phyloP scores from a whole-genome alignment of 2,797 vertebrate species.

The Acanthopagrus latus region DNA sequence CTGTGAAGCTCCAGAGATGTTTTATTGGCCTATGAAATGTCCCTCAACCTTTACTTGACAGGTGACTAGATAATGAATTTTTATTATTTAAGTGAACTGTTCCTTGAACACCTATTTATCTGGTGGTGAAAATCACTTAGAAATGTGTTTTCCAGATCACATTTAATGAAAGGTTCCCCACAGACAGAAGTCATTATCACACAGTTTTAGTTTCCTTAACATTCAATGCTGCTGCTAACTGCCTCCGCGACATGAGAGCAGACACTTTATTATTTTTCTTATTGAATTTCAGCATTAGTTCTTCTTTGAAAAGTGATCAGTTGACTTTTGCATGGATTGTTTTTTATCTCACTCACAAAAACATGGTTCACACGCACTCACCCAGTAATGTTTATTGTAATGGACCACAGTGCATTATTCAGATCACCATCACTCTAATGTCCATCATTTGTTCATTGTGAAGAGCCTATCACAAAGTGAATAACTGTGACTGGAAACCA shows the following conservation, averaged over 20 bases:
- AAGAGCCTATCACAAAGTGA: constrained; percentile 17
- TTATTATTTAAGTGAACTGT: no score
- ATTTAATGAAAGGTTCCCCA: not conserved
- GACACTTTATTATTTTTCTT: constrained; percentile 29
- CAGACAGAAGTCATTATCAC: not conserved
- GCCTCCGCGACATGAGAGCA: constrained; percentile 33
- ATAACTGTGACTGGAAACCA: constrained; percentile 45
- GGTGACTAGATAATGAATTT: no score
- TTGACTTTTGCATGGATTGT: constrained; percentile 13
- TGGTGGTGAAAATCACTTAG: not conserved
- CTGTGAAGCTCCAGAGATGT: no score
- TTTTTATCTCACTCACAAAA: not conserved
- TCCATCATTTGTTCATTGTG: constrained; percentile 21
- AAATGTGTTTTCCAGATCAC: not conserved
- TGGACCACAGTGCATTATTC: constrained; percentile 1
- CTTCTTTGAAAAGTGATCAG: constrained; percentile 27
- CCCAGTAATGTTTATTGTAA: not conserved
- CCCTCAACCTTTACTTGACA: no score
- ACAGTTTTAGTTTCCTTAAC: not conserved
- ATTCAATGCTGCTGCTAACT: constrained; percentile 26
- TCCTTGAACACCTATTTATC: not conserved
- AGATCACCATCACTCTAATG: not conserved
- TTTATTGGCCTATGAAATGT: no score
- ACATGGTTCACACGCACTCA: not conserved
- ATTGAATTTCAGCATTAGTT: constrained; percentile 40